Conservation (phyloP, 2,797 vertebrate species). For the Ciconia nigra region DNA sequence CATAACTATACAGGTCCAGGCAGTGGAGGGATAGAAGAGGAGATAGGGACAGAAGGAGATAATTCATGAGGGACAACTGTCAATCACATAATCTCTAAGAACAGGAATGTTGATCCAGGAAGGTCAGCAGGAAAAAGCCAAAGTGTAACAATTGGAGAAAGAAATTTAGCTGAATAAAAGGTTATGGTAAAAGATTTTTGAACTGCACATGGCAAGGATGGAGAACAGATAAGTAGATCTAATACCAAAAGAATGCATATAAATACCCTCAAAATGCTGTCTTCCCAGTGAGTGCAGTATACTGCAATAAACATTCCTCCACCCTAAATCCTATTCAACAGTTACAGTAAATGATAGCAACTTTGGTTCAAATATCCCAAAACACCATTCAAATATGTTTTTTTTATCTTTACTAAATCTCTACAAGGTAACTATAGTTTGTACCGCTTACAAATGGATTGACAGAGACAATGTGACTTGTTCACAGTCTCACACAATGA, state of each 20-base stretch:
- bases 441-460: background rate
- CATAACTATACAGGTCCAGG: background rate
- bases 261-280: background rate
- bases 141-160: background rate
- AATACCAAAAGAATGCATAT: background rate
- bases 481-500: background rate
- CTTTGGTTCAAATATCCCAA: background rate
- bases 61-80: background rate
- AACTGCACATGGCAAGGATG: background rate
- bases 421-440: background rate
- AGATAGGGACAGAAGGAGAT: background rate
- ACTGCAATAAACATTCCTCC: background rate
- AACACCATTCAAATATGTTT: background rate
- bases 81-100: background rate
- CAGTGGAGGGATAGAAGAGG: background rate
- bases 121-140: background rate
- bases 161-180: background rate
- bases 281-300: background rate
- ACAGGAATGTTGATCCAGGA: background rate
- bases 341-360: background rate
- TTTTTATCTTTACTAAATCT: background rate
- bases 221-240: background rate
- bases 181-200: background rate
- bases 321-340: background rate
- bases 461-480: background rate